A percentile compares a stretch with the other conserved stretches of the same genome.
Conservation (phyloP, 2,888 invertebrate genomes). For the Nomada lathburiana region DNA sequence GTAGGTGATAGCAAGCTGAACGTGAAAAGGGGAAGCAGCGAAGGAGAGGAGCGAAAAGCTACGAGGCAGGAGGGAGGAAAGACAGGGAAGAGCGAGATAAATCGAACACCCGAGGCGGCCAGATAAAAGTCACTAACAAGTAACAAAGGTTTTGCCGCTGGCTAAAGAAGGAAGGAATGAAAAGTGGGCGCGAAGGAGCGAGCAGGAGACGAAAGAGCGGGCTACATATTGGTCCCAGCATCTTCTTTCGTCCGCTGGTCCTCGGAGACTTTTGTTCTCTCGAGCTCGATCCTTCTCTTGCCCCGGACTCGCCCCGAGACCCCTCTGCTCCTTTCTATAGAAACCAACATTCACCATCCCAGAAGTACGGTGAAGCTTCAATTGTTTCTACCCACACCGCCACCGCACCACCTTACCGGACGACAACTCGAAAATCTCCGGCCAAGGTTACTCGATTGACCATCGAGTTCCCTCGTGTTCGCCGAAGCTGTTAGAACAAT, state of each 20-base stretch:
- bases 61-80: constrained; percentile 11
- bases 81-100: constrained; percentile 73
- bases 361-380: constrained; percentile 51
- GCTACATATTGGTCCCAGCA: constrained; percentile 77
- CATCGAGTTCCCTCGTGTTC: constrained; percentile 27
- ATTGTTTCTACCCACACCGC: constrained; percentile 61
- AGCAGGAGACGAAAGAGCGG: constrained; percentile 66
- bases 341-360: constrained; percentile 46
- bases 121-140: constrained; percentile 82
- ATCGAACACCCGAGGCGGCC: constrained; percentile 75
- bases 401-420: constrained; percentile 14
- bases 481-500: constrained; percentile 7
- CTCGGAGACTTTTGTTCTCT: constrained; percentile 68
- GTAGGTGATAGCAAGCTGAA: constrained; percentile 74
- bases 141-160: constrained; percentile 77
- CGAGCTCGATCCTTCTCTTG: constrained; percentile 44
- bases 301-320: constrained; percentile 17
- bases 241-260: constrained; percentile 73
- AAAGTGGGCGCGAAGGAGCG: constrained; percentile 57
- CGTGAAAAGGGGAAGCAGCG: constrained; percentile 38
- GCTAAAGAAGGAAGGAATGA: constrained; percentile 56
- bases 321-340: constrained; percentile 18
- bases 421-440: constrained; percentile 40
- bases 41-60: constrained; percentile 21
- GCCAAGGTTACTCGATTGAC: constrained; percentile 64